Evolutionary conservation across 2,797 vertebrate species (phyloP).

Genomic region (Thalassophryne amazonica): DNA sequence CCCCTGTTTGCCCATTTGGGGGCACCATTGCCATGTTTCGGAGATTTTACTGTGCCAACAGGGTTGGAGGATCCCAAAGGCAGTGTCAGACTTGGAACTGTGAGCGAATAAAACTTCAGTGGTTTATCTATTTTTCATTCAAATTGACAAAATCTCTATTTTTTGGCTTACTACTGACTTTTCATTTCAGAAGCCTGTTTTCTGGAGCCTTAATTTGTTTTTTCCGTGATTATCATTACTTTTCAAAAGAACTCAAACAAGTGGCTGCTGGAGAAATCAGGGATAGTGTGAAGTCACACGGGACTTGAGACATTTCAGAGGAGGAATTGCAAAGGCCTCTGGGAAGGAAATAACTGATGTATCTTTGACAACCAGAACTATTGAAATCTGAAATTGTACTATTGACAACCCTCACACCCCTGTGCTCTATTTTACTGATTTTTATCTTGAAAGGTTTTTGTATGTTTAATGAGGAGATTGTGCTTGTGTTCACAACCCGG

Average conservation of each 20-base stretch:
- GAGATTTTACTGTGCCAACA: conserved; percentile 76
- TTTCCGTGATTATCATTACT: conserved; percentile 72
- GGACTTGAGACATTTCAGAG: conserved; percentile 71
- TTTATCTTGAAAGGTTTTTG: conserved; percentile 51
- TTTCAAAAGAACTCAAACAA: conserved; percentile 73
- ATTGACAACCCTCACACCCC: conserved; percentile 56
- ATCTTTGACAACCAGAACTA: conserved; percentile 68
- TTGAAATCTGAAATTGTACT: conserved; percentile 71
- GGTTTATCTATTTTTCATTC: conserved; percentile 80
- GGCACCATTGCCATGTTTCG: conserved; percentile 75
- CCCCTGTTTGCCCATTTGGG: conserved; percentile 70
- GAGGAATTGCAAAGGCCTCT: conserved; percentile 71
- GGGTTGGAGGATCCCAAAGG: conserved; percentile 73
- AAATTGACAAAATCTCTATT: conserved; percentile 76
- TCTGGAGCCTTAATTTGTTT: conserved; percentile 75
- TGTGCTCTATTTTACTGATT: conserved; percentile 52
- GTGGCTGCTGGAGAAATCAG: conserved; percentile 80
- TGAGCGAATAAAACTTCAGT: conserved; percentile 69
- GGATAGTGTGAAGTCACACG: conserved; percentile 77
- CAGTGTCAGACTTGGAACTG: conserved; percentile 72
- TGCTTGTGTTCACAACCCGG: conserved; percentile 77
- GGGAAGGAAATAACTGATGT: conserved; percentile 61
- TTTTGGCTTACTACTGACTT: conserved; percentile 80
- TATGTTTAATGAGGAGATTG: conserved; percentile 71
- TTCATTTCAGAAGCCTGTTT: conserved; percentile 74